A percentile compares a stretch with the other conserved stretches of the same genome.
These are phyloP conservation scores for Tursiops truncatus DNA, from an alignment of 2,113 vertebrate species.

Conservation along the genomic window DNA sequence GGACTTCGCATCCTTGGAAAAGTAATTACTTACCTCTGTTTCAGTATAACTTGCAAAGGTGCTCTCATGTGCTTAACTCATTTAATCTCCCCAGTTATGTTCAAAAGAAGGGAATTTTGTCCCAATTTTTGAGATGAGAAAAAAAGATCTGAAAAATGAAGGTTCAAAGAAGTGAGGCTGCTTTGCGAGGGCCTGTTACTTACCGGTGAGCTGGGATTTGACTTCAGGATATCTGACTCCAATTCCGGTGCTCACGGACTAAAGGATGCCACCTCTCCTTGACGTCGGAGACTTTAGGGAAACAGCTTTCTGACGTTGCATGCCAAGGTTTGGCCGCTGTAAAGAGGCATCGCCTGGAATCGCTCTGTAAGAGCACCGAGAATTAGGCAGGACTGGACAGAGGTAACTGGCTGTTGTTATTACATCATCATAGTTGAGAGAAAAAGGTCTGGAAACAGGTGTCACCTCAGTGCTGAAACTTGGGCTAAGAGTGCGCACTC, in stretches of 20 bases:
- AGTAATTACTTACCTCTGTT: background rate
- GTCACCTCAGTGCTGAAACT: background rate
- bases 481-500: background rate
- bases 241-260: background rate
- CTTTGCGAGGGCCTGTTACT: background rate
- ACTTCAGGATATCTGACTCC: background rate
- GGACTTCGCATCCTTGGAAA: background rate
- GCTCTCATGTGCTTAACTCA: background rate
- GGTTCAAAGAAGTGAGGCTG: background rate
- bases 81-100: background rate
- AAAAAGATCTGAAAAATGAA: background rate
- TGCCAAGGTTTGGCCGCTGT: no score
- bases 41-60: background rate
- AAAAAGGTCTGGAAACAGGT: background rate
- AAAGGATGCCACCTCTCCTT: background rate
- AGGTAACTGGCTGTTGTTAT: background rate
- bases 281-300: background rate
- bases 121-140: background rate
- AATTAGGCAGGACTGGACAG: background rate
- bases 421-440: background rate
- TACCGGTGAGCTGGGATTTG: background rate
- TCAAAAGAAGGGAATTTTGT: background rate
- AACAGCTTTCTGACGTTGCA: background rate
- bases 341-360: background rate
- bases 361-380: background rate